Evolutionary conservation across 1,140 invertebrate genomes (phyloP).

Genomic region (Maniola jurtina): DNA sequence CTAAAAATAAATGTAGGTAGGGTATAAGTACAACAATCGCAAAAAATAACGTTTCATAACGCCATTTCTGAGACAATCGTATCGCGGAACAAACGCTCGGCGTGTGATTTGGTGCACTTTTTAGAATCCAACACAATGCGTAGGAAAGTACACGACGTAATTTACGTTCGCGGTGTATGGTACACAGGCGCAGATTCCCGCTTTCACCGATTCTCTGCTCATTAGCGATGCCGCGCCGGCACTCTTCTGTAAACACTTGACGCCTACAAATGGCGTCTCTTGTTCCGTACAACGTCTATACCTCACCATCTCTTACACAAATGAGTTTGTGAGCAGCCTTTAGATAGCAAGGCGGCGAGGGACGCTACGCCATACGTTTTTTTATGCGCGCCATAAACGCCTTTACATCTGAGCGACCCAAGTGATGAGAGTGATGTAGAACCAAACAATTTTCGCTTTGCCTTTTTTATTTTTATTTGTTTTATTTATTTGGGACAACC

Average conservation of each 20-base stretch:
- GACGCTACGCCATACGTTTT: slow-evolving; percentile 19
- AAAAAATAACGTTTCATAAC: slow-evolving; percentile 7
- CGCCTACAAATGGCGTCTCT: slow-evolving; percentile 60
- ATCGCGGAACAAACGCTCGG: slow-evolving; percentile 1
- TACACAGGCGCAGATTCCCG: slow-evolving; percentile 25
- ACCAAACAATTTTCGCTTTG: not conserved
- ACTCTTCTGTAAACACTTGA: slow-evolving; percentile 62
- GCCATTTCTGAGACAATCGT: slow-evolving; percentile 2
- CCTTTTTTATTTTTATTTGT: not conserved
- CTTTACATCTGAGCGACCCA: slow-evolving; percentile 1
- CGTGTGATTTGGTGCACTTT: slow-evolving; percentile 15
- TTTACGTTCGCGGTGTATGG: slow-evolving; percentile 10
- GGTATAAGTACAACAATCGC: not conserved
- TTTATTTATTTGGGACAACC: not conserved
- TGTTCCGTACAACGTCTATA: slow-evolving; percentile 33
- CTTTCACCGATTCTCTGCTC: slow-evolving; percentile 62
- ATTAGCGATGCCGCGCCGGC: slow-evolving; percentile 61
- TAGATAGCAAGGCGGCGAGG: slow-evolving; percentile 24
- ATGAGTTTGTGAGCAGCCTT: slow-evolving; percentile 45
- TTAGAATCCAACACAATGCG: slow-evolving; percentile 15
- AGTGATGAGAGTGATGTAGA: not conserved
- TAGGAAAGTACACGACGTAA: slow-evolving; percentile 17
- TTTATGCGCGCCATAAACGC: slow-evolving; percentile 18
- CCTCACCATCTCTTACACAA: slow-evolving; percentile 23
- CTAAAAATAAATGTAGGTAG: no score